Evolutionary conservation across 2,113 vertebrate species (phyloP).

Genomic region (Bucco capensis): DNA sequence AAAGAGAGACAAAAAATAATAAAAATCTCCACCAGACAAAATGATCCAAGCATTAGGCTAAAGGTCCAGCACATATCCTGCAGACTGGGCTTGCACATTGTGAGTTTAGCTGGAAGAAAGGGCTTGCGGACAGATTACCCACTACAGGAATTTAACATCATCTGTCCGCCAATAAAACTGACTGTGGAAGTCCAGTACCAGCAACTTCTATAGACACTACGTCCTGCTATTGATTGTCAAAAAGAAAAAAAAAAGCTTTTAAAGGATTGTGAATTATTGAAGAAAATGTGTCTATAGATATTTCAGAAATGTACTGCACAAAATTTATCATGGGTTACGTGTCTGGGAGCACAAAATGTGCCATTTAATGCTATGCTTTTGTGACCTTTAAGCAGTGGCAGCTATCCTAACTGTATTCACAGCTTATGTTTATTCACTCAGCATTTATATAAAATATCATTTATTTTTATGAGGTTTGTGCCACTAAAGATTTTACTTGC

Average conservation of each 20-base stretch:
- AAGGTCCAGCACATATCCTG: background rate
- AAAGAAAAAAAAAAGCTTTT: slow-evolving; percentile 38
- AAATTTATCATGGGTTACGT: slow-evolving; percentile 55
- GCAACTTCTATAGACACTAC: background rate
- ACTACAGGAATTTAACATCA: background rate
- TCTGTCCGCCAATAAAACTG: slow-evolving; percentile 36
- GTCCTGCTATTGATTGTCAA: slow-evolving; percentile 41
- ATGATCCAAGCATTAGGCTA: background rate
- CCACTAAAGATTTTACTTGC: slow-evolving; percentile 27
- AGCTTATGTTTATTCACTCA: slow-evolving; percentile 65
- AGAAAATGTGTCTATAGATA: slow-evolving; percentile 50
- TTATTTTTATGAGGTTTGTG: slow-evolving; percentile 51
- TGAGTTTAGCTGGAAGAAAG: slow-evolving; percentile 20
- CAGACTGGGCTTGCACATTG: background rate
- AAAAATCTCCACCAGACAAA: background rate
- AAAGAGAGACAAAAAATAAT: background rate
- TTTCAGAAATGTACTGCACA: slow-evolving; percentile 43
- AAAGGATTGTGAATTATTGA: slow-evolving; percentile 67
- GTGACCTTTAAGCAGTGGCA: slow-evolving; percentile 73
- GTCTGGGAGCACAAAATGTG: slow-evolving; percentile 49
- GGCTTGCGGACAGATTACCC: background rate
- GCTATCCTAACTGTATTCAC: slow-evolving; percentile 61
- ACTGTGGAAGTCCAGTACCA: background rate
- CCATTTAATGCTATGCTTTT: slow-evolving; percentile 53
- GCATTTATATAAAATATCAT: slow-evolving; percentile 62